Evolutionary conservation across 2,797 vertebrate species (phyloP), one percentile per base, ranked within the genome.

Genomic region (Tenualosa ilisha): DNA sequence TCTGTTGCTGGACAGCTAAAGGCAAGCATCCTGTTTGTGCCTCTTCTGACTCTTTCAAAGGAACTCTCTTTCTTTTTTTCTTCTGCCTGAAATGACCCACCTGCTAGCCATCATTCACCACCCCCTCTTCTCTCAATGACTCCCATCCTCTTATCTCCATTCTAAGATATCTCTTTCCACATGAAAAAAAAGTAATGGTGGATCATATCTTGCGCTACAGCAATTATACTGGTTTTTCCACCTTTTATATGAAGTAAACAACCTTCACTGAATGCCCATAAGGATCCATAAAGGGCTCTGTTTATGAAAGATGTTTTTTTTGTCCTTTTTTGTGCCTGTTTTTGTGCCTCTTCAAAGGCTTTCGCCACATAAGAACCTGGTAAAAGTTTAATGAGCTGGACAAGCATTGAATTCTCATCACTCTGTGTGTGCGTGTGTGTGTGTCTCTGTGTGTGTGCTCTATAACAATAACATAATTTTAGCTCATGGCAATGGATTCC

Each of bases 341-440:
- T 43, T 40, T 75, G 31, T 75, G 37, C 11, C 31, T 20, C 68
- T 75, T 79, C 72, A 79, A 79, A 79, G 72, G 37, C 72, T 46
- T 37, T 20, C 20, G 72, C 22, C 37, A 1, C 72, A 20, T 79
- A 37, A 20, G 72, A 79, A 40, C 17, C 37, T 46, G 72, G 37
- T 46, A 46, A 79, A 79, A 46, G 40, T 79, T 11, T 79, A 79
- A 46, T 79, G 72, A 79, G 72, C 37, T 22, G 72, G 40, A 46
- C 72, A 79, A 79, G 31, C 65, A 72, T 15, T 40, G 65, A 72
- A 72, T 72, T 40, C 13, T 72, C 65, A 15, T 37, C 13, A 79
- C 20, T 43, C 7, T 79, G 40, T 46, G 37, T 20, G 40, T n/a
- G 72, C 8, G 50, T 51, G 50, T 51, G 50, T 51, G 50, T 51